A percentile compares a stretch with the other conserved stretches of the same genome.
Conservation (phyloP, 1,140 invertebrate species). For the Rhopalosiphum padi region DNA sequence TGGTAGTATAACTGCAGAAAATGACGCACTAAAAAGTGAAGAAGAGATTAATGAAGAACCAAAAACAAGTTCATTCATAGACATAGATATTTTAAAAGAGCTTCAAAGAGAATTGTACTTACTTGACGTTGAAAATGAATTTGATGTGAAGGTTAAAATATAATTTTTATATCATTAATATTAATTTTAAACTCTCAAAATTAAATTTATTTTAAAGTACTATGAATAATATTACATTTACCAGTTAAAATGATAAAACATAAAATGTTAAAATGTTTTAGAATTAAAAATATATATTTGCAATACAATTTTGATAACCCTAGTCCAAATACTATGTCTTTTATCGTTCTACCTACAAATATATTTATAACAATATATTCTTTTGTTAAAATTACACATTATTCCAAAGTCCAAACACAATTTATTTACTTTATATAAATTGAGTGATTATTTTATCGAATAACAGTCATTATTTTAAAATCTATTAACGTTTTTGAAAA, state of each 20-base stretch:
- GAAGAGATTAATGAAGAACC: background rate
- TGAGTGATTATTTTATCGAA: too few species aligned
- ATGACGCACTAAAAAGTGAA: background rate
- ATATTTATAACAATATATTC: background rate
- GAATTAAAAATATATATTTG: background rate
- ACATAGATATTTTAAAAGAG: slow-evolving; percentile 71
- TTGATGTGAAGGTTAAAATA: slow-evolving; percentile 69
- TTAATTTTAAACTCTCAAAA: background rate
- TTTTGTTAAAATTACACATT: background rate
- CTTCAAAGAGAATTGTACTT: slow-evolving; percentile 72
- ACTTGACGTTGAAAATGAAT: slow-evolving; percentile 74
- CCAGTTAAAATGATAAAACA: background rate
- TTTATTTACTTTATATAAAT: too few species aligned
- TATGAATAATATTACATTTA: background rate
- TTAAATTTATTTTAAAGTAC: background rate
- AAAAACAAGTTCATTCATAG: slow-evolving; percentile 66
- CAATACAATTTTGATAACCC: background rate
- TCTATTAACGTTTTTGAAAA: too few species aligned
- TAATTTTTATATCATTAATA: slow-evolving; percentile 28
- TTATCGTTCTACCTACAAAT: background rate
- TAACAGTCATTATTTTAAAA: too few species aligned
- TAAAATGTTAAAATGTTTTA: too few species aligned
- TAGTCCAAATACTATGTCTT: background rate
- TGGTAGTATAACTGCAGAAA: background rate
- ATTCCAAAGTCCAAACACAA: background rate